Evolutionary conservation across 2,113 vertebrate species (phyloP).

Genomic region (Eublepharis macularius): DNA sequence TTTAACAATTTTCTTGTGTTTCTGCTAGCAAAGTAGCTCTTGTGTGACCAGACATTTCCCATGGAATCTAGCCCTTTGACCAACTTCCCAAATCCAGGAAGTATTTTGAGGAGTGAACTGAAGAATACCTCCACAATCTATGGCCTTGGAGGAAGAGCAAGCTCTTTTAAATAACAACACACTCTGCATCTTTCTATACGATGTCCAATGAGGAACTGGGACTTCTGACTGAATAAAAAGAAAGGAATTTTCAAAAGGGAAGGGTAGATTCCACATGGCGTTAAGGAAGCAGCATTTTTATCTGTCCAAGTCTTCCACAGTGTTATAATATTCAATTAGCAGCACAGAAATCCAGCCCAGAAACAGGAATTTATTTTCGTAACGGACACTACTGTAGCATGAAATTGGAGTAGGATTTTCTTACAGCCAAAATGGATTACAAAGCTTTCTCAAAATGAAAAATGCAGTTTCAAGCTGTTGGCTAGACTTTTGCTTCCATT

Average conservation of each 20-base stretch:
- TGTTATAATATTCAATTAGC: conserved; percentile 52
- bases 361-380: conserved; percentile 59
- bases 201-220: not conserved
- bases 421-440: conserved; percentile 56
- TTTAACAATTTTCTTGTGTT: no score
- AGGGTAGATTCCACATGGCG: rapidly evolving
- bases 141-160: not conserved
- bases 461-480: conserved; percentile 6
- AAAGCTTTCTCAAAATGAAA: conserved; percentile 48
- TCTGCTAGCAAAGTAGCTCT: no score
- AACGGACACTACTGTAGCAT: conserved; percentile 62
- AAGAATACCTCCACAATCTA: not conserved
- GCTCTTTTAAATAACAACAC: not conserved
- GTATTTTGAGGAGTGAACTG: not conserved
- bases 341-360: conserved; percentile 39
- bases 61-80: not conserved
- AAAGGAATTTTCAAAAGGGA: rapidly evolving
- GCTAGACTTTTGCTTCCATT: conserved; percentile 23
- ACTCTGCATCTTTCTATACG: not conserved
- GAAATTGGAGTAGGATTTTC: conserved; percentile 67
- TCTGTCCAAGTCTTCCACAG: conserved; percentile 2
- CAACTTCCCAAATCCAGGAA: not conserved
- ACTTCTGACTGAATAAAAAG: not conserved
- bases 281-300: conserved; percentile 2
- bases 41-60: no score